A percentile compares a stretch with the other conserved stretches of the same genome.
Evolutionary conservation across 2,797 vertebrate species (phyloP).

Genomic region (Ctenochaetus hawaiiensis): DNA sequence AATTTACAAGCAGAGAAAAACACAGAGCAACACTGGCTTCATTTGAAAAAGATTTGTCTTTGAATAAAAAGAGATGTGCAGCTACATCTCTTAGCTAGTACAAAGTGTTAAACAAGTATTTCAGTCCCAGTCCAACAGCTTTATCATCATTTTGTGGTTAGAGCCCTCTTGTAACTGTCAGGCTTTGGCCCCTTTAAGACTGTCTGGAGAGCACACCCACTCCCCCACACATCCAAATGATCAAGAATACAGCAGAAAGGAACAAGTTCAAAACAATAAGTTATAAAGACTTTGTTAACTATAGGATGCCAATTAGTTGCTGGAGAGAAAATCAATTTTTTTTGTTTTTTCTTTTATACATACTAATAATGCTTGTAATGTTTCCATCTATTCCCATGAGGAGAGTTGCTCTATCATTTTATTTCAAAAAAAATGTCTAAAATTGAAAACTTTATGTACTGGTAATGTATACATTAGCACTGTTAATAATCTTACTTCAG

Average conservation of each 20-base stretch:
- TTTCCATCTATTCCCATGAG: too few relatives aligned
- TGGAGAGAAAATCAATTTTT: too few relatives aligned
- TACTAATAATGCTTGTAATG: too few relatives aligned
- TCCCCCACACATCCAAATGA: not conserved
- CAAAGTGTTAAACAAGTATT: constrained; percentile 15
- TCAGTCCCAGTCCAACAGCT: constrained; percentile 11
- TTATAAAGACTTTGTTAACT: too few relatives aligned
- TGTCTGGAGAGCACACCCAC: not conserved
- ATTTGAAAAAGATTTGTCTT: constrained; percentile 42
- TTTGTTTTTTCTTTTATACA: too few relatives aligned
- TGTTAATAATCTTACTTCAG: too few relatives aligned
- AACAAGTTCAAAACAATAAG: too few relatives aligned
- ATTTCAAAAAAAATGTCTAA: too few relatives aligned
- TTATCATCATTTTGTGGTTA: constrained; percentile 13
- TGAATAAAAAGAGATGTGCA: constrained; percentile 37
- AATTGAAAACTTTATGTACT: too few relatives aligned
- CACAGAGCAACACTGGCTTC: constrained; percentile 40
- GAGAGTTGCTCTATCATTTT: too few relatives aligned
- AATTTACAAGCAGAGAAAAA: constrained; percentile 43
- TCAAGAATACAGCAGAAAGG: constrained; percentile 14
- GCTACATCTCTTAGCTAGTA: constrained; percentile 2
- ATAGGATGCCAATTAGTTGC: too few relatives aligned
- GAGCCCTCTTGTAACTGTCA: constrained; percentile 26
- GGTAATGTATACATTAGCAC: too few relatives aligned
- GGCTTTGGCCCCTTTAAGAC: not conserved